These are phyloP conservation scores for Trachurus trachurus DNA, from an alignment of 2,797 vertebrate species.

Conservation along the genomic window DNA sequence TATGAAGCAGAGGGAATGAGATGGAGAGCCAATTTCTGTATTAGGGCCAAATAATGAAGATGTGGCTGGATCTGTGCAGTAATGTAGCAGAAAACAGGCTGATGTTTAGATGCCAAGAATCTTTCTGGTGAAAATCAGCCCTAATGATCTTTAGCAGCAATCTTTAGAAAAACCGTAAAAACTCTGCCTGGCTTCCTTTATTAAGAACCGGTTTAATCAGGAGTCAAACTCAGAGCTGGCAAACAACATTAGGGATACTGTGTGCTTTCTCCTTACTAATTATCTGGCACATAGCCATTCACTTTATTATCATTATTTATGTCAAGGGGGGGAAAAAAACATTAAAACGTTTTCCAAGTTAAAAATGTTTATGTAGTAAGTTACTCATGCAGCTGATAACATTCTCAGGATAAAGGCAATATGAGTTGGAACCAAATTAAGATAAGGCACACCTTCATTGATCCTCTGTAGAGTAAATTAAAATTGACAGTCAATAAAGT, in stretches of 20 bases:
- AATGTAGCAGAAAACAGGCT: constrained; percentile 11
- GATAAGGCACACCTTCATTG: no score
- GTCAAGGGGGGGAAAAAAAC: neutral
- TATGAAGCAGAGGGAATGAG: neutral
- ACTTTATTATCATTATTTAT: constrained; percentile 15
- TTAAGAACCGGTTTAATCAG: neutral
- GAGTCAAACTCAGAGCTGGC: neutral
- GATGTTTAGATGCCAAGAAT: constrained; percentile 13
- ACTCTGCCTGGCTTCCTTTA: neutral
- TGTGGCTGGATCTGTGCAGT: constrained; percentile 20
- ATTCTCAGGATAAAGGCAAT: neutral
- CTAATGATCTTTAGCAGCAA: constrained; percentile 22
- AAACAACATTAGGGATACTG: neutral
- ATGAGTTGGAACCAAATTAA: neutral
- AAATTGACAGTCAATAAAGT: no score
- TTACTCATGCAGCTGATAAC: neutral
- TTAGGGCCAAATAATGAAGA: constrained; percentile 10
- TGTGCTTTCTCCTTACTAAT: neutral
- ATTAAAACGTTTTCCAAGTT: neutral
- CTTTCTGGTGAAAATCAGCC: constrained; percentile 27
- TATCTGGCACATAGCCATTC: neutral
- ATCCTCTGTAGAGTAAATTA: no score
- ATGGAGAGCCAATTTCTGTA: neutral
- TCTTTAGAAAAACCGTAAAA: neutral
- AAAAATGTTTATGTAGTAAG: neutral